Evolutionary conservation across 2,797 vertebrate genomes (phyloP), one percentile per base, ranked within the genome.

Genomic region (Rhinogobio ventralis): DNA sequence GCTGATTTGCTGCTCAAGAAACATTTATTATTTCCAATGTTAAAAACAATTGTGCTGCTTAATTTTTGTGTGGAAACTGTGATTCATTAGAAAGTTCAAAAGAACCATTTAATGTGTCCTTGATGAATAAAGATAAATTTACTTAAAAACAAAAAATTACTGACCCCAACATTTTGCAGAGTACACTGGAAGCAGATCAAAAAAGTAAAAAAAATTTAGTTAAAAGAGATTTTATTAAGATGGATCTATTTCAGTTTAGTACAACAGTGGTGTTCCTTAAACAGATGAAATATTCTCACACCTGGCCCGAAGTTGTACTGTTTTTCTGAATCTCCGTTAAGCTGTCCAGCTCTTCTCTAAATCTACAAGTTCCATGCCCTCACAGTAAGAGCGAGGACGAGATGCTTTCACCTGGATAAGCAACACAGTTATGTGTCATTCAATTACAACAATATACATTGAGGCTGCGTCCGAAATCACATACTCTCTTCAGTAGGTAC

Each of bases 271-370:
- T 45, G 36, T 49, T 75, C 36, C 85, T 62, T 77, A 49, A 60
- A 83, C 53, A 74, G 45, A 62, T 45, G 7, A 19, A 46, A 23
- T 67, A 20, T 25, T 74, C 25, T 73, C 23, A 42, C 2, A 45
- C 36, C 62, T 42, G 45, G 5, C 25, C 42, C 23, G 64, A 28
- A 8, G 11, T 36, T 69, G 39, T 36, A 2, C 1, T 3, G 11
- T n/a, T 42, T 53, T 23, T 66, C 51, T 67, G 17, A 20, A 13
- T 80, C 33, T 19, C 2, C 2, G 1, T 95, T 94, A 97, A 25
- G 96, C 96, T 0, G 97, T 97, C 96, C 97, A 96, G 91, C 96
- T 97, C 84, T 95, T 93, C 89, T 96, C 96, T n/a, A 97, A 87
- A 81, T 92, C 96, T 19, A 93, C 95, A 92, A 96, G 94, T 92